These are phyloP conservation scores for Heteronetta atricapilla DNA, from an alignment of 2,113 vertebrate genomes.

Conservation along the genomic window DNA sequence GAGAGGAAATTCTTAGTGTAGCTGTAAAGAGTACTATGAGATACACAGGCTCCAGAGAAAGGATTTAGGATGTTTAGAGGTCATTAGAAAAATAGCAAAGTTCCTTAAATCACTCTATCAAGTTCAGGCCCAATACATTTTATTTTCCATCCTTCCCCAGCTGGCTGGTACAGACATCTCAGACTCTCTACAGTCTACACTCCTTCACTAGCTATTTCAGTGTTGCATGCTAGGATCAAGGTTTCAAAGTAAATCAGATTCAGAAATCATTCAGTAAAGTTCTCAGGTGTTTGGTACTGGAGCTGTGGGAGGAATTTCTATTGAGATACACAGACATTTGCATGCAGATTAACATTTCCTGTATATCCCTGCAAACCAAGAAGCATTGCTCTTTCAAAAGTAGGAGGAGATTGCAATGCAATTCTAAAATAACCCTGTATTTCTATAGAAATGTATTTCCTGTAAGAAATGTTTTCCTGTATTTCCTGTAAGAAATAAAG, in stretches of 20 bases:
- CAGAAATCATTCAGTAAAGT: neutral
- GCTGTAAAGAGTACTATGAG: neutral
- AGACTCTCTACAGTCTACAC: neutral
- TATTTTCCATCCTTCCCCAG: neutral
- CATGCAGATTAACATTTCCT: neutral
- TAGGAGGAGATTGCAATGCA: neutral
- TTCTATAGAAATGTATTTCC: too few relatives aligned
- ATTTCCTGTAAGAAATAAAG: neutral
- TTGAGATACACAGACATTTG: neutral
- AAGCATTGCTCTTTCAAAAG: neutral
- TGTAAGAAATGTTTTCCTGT: too few relatives aligned
- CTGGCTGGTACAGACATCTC: neutral
- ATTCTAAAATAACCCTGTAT: neutral
- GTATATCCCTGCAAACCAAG: neutral
- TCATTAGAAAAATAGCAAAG: neutral
- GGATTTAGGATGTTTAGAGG: neutral
- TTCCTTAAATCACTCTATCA: neutral
- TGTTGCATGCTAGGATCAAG: neutral
- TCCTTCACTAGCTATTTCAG: neutral
- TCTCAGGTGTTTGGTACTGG: neutral
- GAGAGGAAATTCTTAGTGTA: neutral
- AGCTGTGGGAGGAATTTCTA: neutral
- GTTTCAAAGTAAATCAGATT: conserved; percentile 28
- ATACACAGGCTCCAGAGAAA: neutral
- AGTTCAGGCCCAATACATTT: neutral